Percentiles rank a stretch among this genome's conserved stretches.
Conservation (phyloP, 2,113 vertebrate species). For the Tympanuchus pallidicinctus region DNA sequence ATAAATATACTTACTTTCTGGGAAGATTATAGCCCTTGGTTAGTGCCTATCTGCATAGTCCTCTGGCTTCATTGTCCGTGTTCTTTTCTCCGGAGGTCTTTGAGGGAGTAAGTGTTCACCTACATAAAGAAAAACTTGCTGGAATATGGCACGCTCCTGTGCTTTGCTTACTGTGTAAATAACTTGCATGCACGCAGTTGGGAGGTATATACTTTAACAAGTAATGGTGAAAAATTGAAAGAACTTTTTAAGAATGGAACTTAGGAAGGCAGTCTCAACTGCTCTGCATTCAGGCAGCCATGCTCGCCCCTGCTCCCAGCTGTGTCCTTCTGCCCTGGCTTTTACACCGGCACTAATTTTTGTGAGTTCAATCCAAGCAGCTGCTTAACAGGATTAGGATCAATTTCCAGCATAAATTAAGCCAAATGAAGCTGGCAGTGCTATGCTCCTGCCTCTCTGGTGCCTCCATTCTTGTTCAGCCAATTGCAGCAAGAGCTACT, state of each 20-base stretch:
- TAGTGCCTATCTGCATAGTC: background rate
- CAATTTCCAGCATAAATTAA: background rate
- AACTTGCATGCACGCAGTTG: background rate
- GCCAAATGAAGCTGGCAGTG: background rate
- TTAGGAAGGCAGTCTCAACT: background rate
- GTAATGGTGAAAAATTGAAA: background rate
- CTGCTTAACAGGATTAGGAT: background rate
- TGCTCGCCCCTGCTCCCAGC: background rate
- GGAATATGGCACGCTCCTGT: fast-evolving
- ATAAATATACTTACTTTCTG: background rate
- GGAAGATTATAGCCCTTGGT: background rate
- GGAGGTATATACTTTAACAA: background rate
- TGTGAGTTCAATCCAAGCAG: background rate
- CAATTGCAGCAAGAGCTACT: background rate
- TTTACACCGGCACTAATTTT: background rate
- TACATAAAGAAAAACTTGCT: background rate
- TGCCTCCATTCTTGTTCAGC: background rate
- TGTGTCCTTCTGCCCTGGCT: background rate
- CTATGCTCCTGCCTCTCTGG: background rate
- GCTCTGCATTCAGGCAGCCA: background rate
- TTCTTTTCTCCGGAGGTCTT: background rate
- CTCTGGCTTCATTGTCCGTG: background rate
- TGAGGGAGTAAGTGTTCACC: background rate
- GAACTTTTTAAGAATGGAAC: background rate
- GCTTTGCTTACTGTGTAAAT: background rate